A percentile compares a stretch with the other conserved stretches of the same genome.
Conservation (phyloP, 2,113 vertebrate species). For the Hydrolagus affinis region DNA sequence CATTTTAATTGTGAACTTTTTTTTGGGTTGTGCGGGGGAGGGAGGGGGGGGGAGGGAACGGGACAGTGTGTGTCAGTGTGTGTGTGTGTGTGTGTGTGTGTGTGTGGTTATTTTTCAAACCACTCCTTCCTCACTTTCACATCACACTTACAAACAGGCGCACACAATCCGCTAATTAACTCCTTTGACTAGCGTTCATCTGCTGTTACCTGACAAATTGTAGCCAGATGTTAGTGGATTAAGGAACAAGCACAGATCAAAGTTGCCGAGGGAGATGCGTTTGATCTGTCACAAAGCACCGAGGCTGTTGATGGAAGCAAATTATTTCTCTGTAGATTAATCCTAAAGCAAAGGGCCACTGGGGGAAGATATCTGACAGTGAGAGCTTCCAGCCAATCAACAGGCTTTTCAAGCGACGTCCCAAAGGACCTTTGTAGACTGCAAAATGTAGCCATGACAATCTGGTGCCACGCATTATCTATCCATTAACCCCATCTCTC, state of each 20-base stretch:
- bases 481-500: slow-evolving; percentile 33
- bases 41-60: no score
- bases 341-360: slow-evolving; percentile 25
- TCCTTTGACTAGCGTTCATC: slow-evolving; percentile 31
- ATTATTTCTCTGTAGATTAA: slow-evolving; percentile 34
- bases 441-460: slow-evolving; percentile 33
- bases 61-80: no score
- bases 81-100: no score
- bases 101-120: slow-evolving; percentile 13
- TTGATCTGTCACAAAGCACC: slow-evolving; percentile 36
- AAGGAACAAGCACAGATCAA: slow-evolving; percentile 34
- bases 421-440: slow-evolving; percentile 30
- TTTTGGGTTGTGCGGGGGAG: neutral
- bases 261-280: slow-evolving; percentile 35
- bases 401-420: slow-evolving; percentile 31
- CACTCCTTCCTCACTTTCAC: slow-evolving; percentile 6
- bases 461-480: slow-evolving; percentile 25
- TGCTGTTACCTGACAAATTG: slow-evolving; percentile 32
- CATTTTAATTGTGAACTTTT: neutral
- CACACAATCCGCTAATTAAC: slow-evolving; percentile 34
- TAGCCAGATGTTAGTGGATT: slow-evolving; percentile 35
- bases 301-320: slow-evolving; percentile 35
- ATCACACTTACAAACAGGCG: slow-evolving; percentile 32
- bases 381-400: slow-evolving; percentile 32
- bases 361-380: slow-evolving; percentile 31